These are phyloP conservation scores for Tetropium fuscum DNA, from an alignment of 2,888 invertebrate species.

Conservation along the genomic window DNA sequence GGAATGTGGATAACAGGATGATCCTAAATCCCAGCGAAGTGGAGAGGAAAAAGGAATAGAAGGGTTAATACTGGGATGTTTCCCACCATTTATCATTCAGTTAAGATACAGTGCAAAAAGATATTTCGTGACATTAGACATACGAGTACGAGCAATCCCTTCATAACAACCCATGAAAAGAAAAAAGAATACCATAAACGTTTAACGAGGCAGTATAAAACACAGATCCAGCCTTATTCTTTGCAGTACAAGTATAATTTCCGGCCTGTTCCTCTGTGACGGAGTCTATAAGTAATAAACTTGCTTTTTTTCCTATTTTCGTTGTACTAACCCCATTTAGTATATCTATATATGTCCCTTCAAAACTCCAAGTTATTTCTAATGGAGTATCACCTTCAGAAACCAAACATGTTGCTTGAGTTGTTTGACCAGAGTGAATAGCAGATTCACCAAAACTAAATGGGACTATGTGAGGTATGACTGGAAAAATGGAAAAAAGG, in stretches of 20 bases:
- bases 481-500: slow-evolving; percentile 70
- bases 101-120: slow-evolving; percentile 27
- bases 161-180: slow-evolving; percentile 15
- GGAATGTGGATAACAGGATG: slow-evolving; percentile 56
- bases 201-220: slow-evolving; percentile 60
- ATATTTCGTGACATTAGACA: slow-evolving; percentile 35
- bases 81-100: slow-evolving; percentile 37
- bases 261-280: slow-evolving; percentile 62
- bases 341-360: slow-evolving; percentile 62
- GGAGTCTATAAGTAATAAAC: slow-evolving; percentile 63
- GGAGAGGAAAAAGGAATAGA: slow-evolving; percentile 41
- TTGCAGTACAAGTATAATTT: slow-evolving; percentile 64
- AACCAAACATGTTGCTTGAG: slow-evolving; percentile 78
- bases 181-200: slow-evolving; percentile 59
- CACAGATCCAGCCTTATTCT: slow-evolving; percentile 62
- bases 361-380: slow-evolving; percentile 70
- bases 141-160: slow-evolving; percentile 28
- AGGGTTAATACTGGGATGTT: slow-evolving; percentile 52
- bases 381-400: slow-evolving; percentile 72
- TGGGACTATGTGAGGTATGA: slow-evolving; percentile 83
- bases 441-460: slow-evolving; percentile 83
- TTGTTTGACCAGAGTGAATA: slow-evolving; percentile 83
- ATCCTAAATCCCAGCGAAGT: slow-evolving; percentile 56
- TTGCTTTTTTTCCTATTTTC: slow-evolving; percentile 66
- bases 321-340: slow-evolving; percentile 59